Evolutionary conservation across 1,140 invertebrate species (phyloP).

Genomic region (Drosophila asahinai): DNA sequence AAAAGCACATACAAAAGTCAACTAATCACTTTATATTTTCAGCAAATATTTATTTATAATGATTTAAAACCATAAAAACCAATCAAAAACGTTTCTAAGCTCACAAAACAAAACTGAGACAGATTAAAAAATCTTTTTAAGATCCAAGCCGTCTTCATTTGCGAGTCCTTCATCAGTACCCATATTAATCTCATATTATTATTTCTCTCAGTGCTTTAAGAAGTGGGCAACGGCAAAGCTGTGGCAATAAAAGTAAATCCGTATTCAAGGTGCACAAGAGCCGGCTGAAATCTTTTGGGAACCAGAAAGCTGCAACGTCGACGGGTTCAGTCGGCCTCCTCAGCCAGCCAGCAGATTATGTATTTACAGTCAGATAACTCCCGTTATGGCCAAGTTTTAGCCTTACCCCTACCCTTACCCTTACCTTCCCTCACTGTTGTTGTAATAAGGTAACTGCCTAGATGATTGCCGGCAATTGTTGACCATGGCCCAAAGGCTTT

Average conservation of each 20-base stretch:
- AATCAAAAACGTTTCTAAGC: too few relatives aligned
- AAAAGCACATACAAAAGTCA: too few relatives aligned
- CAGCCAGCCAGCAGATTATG: slow-evolving; percentile 70
- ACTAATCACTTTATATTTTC: background rate
- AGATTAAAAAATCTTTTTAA: too few relatives aligned
- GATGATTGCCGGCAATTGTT: slow-evolving; percentile 81
- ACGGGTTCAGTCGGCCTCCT: slow-evolving; percentile 22
- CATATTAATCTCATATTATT: background rate
- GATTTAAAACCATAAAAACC: background rate
- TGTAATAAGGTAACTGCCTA: slow-evolving; percentile 81
- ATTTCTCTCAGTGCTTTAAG: slow-evolving; percentile 7
- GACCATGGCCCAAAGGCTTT: slow-evolving; percentile 54
- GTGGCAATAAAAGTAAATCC: slow-evolving; percentile 81
- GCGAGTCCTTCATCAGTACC: too few relatives aligned
- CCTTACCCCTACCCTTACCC: background rate
- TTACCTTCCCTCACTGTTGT: slow-evolving; percentile 35
- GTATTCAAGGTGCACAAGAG: slow-evolving; percentile 68
- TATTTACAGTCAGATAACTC: slow-evolving; percentile 81
- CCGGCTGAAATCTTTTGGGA: slow-evolving; percentile 60
- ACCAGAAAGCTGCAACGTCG: slow-evolving; percentile 48
- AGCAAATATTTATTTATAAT: background rate
- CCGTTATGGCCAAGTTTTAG: slow-evolving; percentile 72
- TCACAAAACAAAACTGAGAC: too few relatives aligned
- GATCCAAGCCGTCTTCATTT: too few relatives aligned
- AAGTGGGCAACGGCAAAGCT: slow-evolving; percentile 31